These are phyloP conservation scores for Helicoverpa zea DNA, from an alignment of 1,140 invertebrate genomes.

Conservation along the genomic window DNA sequence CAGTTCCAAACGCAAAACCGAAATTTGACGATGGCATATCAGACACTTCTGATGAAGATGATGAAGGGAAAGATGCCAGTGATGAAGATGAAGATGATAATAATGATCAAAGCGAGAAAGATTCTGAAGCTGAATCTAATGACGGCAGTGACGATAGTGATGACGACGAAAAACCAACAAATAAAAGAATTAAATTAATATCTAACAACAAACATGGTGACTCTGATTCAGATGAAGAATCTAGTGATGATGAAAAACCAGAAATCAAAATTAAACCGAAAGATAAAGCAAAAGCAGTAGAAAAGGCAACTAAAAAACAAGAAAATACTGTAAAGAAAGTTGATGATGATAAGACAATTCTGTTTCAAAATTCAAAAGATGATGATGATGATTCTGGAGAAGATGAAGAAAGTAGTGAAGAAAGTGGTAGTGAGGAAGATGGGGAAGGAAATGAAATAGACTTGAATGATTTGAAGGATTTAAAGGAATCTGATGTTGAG, in stretches of 20 bases:
- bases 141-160: not conserved
- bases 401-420: conserved; percentile 70
- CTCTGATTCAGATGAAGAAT: conserved; percentile 44
- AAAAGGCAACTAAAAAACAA: not conserved
- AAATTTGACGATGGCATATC: conserved; percentile 80
- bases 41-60: conserved; percentile 72
- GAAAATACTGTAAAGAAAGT: conserved; percentile 7
- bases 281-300: conserved; percentile 4
- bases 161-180: conserved; percentile 2
- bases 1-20: conserved; percentile 78
- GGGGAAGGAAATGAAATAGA: conserved; percentile 58
- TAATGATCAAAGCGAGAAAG: conserved; percentile 54
- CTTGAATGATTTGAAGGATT: conserved; percentile 67
- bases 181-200: conserved; percentile 4
- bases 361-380: conserved; percentile 50
- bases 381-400: conserved; percentile 61
- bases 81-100: conserved; percentile 60
- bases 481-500: conserved; percentile 64
- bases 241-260: conserved; percentile 31
- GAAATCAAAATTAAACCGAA: conserved; percentile 50
- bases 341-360: conserved; percentile 37
- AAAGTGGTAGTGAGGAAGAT: conserved; percentile 60
- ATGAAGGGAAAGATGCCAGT: conserved; percentile 65
- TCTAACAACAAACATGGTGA: not conserved
- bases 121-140: conserved; percentile 50